phyloP scores from a whole-genome alignment of 2,797 vertebrate species.

The Anas bahamensis region DNA sequence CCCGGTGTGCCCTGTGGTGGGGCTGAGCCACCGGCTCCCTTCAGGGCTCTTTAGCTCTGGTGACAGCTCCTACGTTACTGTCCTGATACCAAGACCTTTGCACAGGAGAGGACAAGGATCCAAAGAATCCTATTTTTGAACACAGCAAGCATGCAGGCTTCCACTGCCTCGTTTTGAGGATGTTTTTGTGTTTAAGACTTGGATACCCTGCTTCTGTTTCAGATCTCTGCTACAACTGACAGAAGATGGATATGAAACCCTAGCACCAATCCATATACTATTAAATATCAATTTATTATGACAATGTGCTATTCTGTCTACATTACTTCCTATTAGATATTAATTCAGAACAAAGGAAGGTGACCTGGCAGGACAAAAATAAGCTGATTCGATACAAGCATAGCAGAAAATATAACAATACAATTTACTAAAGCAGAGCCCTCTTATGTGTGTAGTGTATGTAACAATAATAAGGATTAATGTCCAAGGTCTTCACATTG shows the following conservation, averaged over 20 bases:
- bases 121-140: neutral
- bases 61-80: neutral
- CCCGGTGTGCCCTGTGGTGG: no score
- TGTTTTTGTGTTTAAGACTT: neutral
- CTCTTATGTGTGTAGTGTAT: neutral
- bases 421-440: neutral
- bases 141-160: neutral
- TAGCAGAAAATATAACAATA: neutral
- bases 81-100: neutral
- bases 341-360: neutral
- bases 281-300: neutral
- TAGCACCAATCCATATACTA: neutral
- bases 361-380: neutral
- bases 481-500: neutral
- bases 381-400: neutral
- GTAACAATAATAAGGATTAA: conserved; percentile 1
- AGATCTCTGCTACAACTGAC: neutral
- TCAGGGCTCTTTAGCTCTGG: no score
- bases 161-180: neutral
- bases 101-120: neutral
- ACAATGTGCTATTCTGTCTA: neutral
- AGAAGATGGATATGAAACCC: neutral
- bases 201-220: neutral
- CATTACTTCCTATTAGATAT: neutral
- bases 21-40: neutral